phyloP scores from a whole-genome alignment of 92 coral and sea anemone genomes.

The Epizoanthus fatuus region DNA sequence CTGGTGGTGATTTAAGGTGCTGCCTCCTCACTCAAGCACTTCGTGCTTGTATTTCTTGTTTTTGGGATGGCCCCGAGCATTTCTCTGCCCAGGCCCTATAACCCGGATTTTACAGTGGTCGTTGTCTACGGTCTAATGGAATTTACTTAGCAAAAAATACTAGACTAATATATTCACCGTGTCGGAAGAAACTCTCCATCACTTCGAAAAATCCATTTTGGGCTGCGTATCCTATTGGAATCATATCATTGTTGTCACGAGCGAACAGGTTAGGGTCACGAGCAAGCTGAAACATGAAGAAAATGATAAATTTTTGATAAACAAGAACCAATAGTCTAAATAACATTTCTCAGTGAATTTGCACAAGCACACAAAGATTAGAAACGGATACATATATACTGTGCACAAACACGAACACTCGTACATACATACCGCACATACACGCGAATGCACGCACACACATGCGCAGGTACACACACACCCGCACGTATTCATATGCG shows the following conservation, averaged over 20 bases:
- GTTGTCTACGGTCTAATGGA: neutral
- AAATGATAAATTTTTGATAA: neutral
- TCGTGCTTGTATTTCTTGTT: too few relatives aligned
- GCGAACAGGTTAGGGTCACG: slow-evolving; percentile 36
- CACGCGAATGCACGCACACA: too few relatives aligned
- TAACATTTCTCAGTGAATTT: neutral
- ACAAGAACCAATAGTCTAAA: neutral
- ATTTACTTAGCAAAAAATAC: neutral
- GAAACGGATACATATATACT: too few relatives aligned
- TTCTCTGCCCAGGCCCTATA: too few relatives aligned
- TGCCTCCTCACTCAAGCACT: too few relatives aligned
- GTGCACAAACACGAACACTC: too few relatives aligned
- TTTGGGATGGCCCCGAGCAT: too few relatives aligned
- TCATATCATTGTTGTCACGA: slow-evolving; percentile 50
- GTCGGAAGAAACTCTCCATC: slow-evolving; percentile 45
- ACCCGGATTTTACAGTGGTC: neutral
- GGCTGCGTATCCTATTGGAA: slow-evolving; percentile 59
- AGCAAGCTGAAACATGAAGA: slow-evolving; percentile 28
- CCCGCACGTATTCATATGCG: too few relatives aligned
- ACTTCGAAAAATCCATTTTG: slow-evolving; percentile 51
- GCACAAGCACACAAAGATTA: too few relatives aligned
- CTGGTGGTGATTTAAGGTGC: too few relatives aligned
- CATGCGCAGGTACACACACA: too few relatives aligned
- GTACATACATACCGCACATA: too few relatives aligned
- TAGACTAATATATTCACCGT: slow-evolving; percentile 28